Base-by-base conservation (phyloP, 2,113 vertebrate genomes). In the Hyla sarda region DNA sequence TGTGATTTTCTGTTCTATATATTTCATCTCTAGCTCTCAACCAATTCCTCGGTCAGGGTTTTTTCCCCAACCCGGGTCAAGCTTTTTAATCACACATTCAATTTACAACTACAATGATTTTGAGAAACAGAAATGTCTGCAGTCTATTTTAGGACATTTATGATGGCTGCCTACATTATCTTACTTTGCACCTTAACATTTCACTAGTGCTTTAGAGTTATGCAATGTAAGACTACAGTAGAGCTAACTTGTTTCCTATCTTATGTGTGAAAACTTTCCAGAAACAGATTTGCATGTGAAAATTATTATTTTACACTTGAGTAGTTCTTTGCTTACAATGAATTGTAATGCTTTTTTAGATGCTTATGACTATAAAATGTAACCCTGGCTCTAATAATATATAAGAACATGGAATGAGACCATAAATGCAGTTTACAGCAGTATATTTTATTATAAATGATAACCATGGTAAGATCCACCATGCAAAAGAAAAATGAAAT, bases 221-320 rank as follows among this genome's bases (percentile, higher is more conserved):
- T 54, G 47, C 50, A 77, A 19, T 21, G 47, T 54, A 9, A 77
- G 50, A 5, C 54, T 54, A 77, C 75, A 54, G 47, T 34, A 54
- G 2, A 74, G 16, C 11, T 52, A 52, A 14, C 14, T 9, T 54
- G 11, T 60, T 41, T 45, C 9, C 11, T 45, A 14, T 60, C 10
- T 5, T 28, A 17, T 14, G 47, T 30, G 74, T 77, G 74, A 77
- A 25, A 45, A 34, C 34, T 60, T 60, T 60, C 6, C 12, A 60
- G 16, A 60, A 60, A 28, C 30, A 80, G 5, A 60, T 60, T 16
- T n/a, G 54, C 12, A 60, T 37, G 77, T 80, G 77, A 80, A 80
- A 60, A 80, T 60, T 4, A 37, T 37, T 78, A 60, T 60, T 60
- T 80, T 13, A 58, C 77, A 80, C 54, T 9, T 80, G 32, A 80